Evolutionary conservation across 2,888 invertebrate species (phyloP).

Genomic region (Drosophila robusta): DNA sequence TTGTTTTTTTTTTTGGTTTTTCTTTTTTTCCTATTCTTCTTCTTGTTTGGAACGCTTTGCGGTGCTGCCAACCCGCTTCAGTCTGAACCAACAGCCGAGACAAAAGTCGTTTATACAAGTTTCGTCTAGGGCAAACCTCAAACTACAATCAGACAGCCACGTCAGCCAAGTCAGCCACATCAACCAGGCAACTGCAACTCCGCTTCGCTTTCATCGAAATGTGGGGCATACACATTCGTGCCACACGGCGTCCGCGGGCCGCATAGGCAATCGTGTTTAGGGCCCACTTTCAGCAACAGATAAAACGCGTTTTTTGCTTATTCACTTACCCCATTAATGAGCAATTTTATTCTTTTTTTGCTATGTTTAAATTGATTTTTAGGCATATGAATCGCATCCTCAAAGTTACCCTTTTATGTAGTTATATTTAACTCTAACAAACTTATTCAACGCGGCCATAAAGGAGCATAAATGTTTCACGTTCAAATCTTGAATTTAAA

Average conservation of each 20-base stretch:
- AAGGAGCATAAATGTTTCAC: too few relatives aligned
- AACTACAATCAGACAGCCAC: neutral
- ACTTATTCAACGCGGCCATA: too few relatives aligned
- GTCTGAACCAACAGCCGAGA: conserved; percentile 1
- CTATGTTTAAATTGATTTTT: too few relatives aligned
- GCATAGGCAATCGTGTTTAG: neutral
- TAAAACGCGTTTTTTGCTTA: neutral
- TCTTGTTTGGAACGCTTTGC: neutral
- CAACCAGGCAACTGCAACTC: conserved; percentile 1
- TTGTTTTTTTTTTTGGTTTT: conserved; percentile 12
- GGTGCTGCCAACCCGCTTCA: conserved; percentile 4
- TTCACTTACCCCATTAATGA: conserved; percentile 1
- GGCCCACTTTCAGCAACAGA: neutral
- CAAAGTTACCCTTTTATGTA: too few relatives aligned
- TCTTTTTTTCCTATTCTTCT: neutral
- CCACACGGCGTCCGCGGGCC: conserved; percentile 1
- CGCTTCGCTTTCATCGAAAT: conserved; percentile 1
- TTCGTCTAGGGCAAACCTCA: conserved; percentile 33
- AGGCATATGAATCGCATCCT: too few relatives aligned
- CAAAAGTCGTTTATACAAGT: conserved; percentile 41
- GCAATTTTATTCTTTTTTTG: conserved; percentile 2
- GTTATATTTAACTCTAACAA: too few relatives aligned
- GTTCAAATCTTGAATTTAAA: too few relatives aligned
- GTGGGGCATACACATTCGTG: conserved; percentile 14
- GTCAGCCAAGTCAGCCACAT: too few relatives aligned